Percentiles rank a stretch among this genome's conserved stretches.
phyloP scores from a whole-genome alignment of 2,113 vertebrate genomes.

The Mormoops blainvillei region DNA sequence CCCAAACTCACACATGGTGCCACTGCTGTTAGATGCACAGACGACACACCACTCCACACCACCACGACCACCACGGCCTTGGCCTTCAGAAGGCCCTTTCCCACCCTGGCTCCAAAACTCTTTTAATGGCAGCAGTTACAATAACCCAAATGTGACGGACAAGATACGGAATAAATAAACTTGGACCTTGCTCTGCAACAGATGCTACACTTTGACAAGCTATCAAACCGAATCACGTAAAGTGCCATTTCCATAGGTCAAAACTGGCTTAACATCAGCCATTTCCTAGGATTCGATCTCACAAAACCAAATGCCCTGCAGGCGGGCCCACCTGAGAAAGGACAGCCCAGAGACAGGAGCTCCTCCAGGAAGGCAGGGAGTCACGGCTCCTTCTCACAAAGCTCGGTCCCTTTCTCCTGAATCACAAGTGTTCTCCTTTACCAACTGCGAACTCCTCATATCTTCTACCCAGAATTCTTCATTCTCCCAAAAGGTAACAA shows the following conservation, averaged over 20 bases:
- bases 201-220: neutral
- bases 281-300: neutral
- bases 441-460: neutral
- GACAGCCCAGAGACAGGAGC: neutral
- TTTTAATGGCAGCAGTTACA: neutral
- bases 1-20: neutral
- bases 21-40: neutral
- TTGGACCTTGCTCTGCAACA: neutral
- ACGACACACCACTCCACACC: neutral
- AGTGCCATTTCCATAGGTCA: neutral
- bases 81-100: neutral
- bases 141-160: neutral
- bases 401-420: neutral
- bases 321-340: neutral
- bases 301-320: neutral
- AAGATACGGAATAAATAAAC: neutral
- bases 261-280: neutral
- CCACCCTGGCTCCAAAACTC: neutral
- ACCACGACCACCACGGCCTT: fast-evolving
- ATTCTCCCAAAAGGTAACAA: neutral
- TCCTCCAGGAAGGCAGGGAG: neutral
- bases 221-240: neutral
- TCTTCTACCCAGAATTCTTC: neutral
- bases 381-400: neutral
- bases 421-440: neutral